Evolutionary conservation across 2,113 vertebrate species (phyloP).

Genomic region (Setophaga kirtlandii): DNA sequence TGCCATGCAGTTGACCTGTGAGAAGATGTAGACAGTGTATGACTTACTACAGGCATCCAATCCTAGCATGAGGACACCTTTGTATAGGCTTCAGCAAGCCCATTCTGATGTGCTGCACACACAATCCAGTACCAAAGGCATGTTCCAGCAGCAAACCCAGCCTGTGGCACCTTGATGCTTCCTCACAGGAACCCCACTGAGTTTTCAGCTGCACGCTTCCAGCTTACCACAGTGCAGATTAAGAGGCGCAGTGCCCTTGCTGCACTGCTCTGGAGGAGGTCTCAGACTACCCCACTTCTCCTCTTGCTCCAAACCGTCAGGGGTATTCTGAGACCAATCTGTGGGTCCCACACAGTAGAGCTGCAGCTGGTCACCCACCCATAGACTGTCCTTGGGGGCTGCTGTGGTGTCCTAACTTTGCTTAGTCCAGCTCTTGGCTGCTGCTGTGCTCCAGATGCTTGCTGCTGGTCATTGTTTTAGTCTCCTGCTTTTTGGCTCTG

Average conservation of each 20-base stretch:
- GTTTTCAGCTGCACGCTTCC: not conserved
- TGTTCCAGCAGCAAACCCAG: not conserved
- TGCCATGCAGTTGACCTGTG: not conserved
- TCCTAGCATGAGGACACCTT: not conserved
- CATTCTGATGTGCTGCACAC: not conserved
- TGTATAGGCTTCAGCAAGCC: not conserved
- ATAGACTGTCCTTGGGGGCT: not conserved
- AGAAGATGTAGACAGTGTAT: not conserved
- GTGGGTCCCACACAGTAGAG: accelerated
- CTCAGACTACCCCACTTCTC: not conserved
- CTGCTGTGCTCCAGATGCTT: not conserved
- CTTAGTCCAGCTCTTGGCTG: not conserved
- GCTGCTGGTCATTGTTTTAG: not conserved
- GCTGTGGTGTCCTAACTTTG: not conserved
- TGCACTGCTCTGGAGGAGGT: not conserved
- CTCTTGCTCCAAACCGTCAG: not conserved
- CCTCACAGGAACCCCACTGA: not conserved
- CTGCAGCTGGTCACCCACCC: not conserved
- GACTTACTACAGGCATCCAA: not conserved
- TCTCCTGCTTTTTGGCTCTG: not conserved
- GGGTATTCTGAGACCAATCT: not conserved
- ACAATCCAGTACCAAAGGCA: not conserved
- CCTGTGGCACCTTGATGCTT: accelerated
- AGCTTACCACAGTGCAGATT: not conserved
- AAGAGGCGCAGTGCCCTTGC: not conserved